phyloP scores from a whole-genome alignment of 2,113 vertebrate genomes.

The Neolamprologus hecqui region DNA sequence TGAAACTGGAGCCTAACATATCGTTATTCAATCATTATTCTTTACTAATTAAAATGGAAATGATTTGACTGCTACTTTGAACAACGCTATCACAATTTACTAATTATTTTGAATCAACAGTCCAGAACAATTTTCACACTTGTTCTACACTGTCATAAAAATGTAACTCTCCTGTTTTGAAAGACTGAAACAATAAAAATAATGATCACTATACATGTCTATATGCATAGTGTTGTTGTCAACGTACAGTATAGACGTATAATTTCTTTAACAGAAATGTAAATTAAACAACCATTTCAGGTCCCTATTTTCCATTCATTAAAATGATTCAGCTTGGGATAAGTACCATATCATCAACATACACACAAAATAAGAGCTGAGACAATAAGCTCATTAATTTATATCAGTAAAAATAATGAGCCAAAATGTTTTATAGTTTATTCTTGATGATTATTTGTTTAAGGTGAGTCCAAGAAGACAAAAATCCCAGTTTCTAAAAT shows the following conservation, averaged over 20 bases:
- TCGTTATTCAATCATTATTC: neutral
- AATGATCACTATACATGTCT: neutral
- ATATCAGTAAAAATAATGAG: neutral
- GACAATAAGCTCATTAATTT: neutral
- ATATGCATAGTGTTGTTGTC: too few species aligned
- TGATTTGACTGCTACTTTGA: neutral
- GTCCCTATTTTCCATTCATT: neutral
- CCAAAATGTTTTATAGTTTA: neutral
- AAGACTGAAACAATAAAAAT: neutral
- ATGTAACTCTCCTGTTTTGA: neutral
- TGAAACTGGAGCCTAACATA: neutral
- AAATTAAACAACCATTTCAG: neutral
- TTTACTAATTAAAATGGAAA: neutral
- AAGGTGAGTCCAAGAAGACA: neutral
- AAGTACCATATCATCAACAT: neutral
- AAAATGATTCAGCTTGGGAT: neutral
- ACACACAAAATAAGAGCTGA: neutral
- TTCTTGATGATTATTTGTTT: neutral
- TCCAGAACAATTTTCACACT: neutral
- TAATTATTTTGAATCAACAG: neutral
- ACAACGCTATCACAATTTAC: neutral
- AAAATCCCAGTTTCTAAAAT: neutral
- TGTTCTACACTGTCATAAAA: neutral
- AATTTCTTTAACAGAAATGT: neutral
- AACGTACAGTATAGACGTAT: neutral